phyloP scores from a whole-genome alignment of 1,140 invertebrate genomes.

The Brachionus angularis region DNA sequence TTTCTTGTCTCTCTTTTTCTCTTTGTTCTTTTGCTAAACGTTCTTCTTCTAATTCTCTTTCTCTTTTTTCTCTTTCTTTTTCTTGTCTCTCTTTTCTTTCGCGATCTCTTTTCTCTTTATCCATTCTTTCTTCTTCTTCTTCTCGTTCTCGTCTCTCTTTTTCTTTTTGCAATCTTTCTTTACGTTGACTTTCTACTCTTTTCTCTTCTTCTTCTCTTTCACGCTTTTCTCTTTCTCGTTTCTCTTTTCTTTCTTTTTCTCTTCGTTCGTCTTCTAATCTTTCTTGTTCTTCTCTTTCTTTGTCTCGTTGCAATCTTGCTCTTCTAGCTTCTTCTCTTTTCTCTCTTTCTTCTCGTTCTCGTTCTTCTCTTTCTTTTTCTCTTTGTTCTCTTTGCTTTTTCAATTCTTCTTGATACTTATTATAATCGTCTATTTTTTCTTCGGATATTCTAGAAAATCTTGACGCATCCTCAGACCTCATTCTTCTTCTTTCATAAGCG shows the following conservation, averaged over 20 bases:
- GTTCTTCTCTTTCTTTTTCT: neutral
- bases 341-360: neutral
- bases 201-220: conserved; percentile 10
- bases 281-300: neutral
- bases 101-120: too few relatives aligned
- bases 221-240: conserved; percentile 1
- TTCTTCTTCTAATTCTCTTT: conserved; percentile 1
- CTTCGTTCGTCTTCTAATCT: neutral
- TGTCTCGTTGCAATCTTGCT: neutral
- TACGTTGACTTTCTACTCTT: neutral
- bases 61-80: neutral
- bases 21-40: neutral
- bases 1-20: neutral
- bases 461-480: too few relatives aligned
- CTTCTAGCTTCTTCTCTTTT: neutral
- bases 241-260: conserved; percentile 2
- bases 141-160: conserved; percentile 4
- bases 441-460: conserved; percentile 15
- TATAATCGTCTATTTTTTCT: conserved; percentile 13
- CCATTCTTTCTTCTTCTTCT: neutral
- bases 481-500: neutral
- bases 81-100: neutral
- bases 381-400: conserved; percentile 14
- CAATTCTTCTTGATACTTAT: conserved; percentile 13
- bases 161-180: conserved; percentile 20